Conservation (phyloP, 2,113 vertebrate genomes). For the Synodontis membranacea region DNA sequence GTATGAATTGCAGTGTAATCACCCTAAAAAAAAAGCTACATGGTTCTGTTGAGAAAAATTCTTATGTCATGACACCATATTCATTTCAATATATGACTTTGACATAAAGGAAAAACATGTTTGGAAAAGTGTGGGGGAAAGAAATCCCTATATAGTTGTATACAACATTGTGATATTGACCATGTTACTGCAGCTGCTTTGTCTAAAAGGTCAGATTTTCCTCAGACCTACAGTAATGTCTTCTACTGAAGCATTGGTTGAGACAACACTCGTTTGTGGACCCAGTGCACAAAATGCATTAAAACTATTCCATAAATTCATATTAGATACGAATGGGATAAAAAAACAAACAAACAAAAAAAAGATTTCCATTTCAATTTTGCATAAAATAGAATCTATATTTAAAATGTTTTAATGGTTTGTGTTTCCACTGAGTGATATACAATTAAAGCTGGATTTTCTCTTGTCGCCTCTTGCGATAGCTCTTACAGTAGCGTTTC, state of each 20-base stretch:
- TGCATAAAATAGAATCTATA: too few species aligned
- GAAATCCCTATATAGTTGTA: not conserved
- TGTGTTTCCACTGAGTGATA: too few species aligned
- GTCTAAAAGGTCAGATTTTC: not conserved
- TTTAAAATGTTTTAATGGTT: too few species aligned
- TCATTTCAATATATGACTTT: not conserved
- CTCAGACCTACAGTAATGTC: not conserved
- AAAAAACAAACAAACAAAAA: too few species aligned
- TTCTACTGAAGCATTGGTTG: not conserved
- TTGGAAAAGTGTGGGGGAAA: not conserved
- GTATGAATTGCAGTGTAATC: not conserved
- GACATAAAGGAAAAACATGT: not conserved
- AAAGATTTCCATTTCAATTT: too few species aligned
- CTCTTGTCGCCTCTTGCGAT: too few species aligned
- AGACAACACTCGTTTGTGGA: not conserved
- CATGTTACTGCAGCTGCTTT: not conserved
- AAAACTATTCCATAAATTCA: not conserved
- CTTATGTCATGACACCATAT: not conserved
- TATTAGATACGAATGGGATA: not conserved
- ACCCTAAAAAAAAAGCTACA: not conserved
- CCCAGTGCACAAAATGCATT: not conserved
- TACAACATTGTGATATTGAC: not conserved
- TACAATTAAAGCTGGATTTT: too few species aligned
- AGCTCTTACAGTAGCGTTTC: too few species aligned
- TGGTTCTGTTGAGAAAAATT: not conserved